These are phyloP conservation scores for Spinus olivaceus DNA, from an alignment of 2,797 vertebrate species.

Conservation along the genomic window DNA sequence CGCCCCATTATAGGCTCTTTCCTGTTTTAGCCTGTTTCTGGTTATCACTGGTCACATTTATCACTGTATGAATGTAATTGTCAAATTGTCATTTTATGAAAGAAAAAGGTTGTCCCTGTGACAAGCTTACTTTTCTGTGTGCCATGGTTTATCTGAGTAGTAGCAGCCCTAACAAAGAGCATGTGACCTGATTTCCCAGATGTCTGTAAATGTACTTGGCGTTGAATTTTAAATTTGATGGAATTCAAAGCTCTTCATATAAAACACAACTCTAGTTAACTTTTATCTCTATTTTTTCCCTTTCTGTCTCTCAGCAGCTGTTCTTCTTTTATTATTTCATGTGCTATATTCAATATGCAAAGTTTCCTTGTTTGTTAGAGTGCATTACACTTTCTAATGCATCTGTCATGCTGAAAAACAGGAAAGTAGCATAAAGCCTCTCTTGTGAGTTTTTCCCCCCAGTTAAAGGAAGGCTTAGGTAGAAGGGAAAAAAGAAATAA, in stretches of 20 bases:
- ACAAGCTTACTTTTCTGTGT: conserved; percentile 8
- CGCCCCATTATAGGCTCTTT: background rate
- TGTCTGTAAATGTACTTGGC: conserved; percentile 45
- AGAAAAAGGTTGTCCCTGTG: conserved; percentile 7
- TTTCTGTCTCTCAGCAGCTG: conserved; percentile 51
- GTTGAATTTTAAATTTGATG: conserved; percentile 56
- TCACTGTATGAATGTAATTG: background rate
- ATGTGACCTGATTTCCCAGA: conserved; percentile 60
- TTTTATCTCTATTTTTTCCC: conserved; percentile 46
- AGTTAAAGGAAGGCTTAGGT: conserved; percentile 24
- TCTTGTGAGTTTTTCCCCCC: background rate
- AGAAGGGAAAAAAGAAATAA: background rate
- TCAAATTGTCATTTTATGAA: conserved; percentile 19
- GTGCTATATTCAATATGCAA: conserved; percentile 60
- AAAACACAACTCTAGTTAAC: conserved; percentile 54
- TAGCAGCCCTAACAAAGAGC: conserved; percentile 37
- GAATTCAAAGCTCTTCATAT: conserved; percentile 54
- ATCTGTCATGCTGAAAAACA: conserved; percentile 61
- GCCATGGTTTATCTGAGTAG: background rate
- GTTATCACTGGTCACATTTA: background rate
- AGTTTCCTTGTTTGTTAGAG: conserved; percentile 58
- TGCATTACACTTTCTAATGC: conserved; percentile 60
- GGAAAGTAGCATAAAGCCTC: conserved; percentile 56
- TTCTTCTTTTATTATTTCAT: conserved; percentile 68
- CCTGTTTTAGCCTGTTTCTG: background rate